Evolutionary conservation across 2,888 invertebrate species (phyloP), one percentile per base, ranked within the genome.

Genomic region (Trypoxylon attenuatum): DNA sequence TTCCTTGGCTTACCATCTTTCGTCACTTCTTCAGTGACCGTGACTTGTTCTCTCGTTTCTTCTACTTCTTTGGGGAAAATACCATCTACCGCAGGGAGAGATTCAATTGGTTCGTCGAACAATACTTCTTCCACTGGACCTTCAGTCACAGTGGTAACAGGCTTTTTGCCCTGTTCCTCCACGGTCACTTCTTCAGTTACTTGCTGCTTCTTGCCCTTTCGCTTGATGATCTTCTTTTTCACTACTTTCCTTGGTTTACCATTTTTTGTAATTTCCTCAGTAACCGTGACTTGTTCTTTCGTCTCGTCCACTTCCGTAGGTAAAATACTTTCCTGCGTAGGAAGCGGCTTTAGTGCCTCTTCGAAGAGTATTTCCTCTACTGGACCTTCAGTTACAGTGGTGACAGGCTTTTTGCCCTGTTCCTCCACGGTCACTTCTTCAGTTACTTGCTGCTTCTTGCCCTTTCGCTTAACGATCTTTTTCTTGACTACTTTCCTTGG

Each of bases 371-470:
- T 29, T 29, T 29, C 29, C 13, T 29, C 29, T 2, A 29, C 29
- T 29, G 29, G 29, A 29, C 29, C 29, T 29, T 29, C 29, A 1
- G 10, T 2, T 10, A 29, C 10, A 2, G 29, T 29, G 10, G 29
- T 29, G 1, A 29, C 29, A 1, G 29, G 29, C 0, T 13, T 10
- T 2, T 29, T 29, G 3, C 29, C 29, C 29, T 29, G 29, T 29
- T 29, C 29, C 13, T 29, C 29, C 3, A 29, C 29, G 10, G 76
- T 77, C 0, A 64, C 39, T 33, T 47, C 50, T 54, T 76, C 76
- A 1, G 84, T 82, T 5, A 81, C 81, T 63, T 86, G 82, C 65
- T 87, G 84, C 22, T 71, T 78, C 55, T 43, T 78, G 41, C 55
- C 79, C 41, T 69, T 79, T 38, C 33, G 59, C 16, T 62, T 62